A percentile compares a stretch with the other conserved stretches of the same genome.
Conservation (phyloP, 2,888 invertebrate genomes). For the Watsonalla binaria region DNA sequence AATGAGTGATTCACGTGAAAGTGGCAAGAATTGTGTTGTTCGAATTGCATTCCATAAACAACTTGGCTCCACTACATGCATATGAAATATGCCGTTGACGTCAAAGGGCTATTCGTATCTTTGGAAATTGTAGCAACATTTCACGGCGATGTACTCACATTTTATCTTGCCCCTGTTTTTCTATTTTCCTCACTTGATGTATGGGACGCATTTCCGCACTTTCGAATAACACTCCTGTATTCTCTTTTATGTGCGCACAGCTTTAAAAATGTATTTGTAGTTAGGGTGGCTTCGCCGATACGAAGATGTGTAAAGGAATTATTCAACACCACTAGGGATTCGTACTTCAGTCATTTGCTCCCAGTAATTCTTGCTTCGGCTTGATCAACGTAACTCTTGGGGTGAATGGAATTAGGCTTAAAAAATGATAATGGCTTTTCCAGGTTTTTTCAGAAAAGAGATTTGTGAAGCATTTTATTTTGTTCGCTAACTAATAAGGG, state of each 20-base stretch:
- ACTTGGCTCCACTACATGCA: slow-evolving; percentile 30
- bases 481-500: no score
- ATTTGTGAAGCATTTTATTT: no score
- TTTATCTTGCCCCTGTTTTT: slow-evolving; percentile 69
- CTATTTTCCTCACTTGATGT: slow-evolving; percentile 72
- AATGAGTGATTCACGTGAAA: neutral
- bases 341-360: slow-evolving; percentile 16
- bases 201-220: slow-evolving; percentile 76
- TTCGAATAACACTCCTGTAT: slow-evolving; percentile 68
- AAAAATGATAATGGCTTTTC: no score
- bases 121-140: slow-evolving; percentile 67
- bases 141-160: slow-evolving; percentile 66
- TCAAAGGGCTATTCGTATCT: slow-evolving; percentile 64
- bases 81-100: slow-evolving; percentile 48
- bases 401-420: neutral
- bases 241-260: slow-evolving; percentile 68
- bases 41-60: slow-evolving; percentile 2
- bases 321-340: slow-evolving; percentile 34
- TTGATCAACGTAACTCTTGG: neutral
- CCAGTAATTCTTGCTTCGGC: neutral
- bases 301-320: slow-evolving; percentile 49
- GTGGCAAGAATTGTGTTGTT: neutral
- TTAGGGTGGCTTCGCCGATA: slow-evolving; percentile 43
- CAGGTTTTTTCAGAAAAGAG: no score
- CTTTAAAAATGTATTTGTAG: slow-evolving; percentile 73